These are phyloP conservation scores for Ophioninae sp. DNA, from an alignment of 2,888 invertebrate genomes.

Conservation along the genomic window DNA sequence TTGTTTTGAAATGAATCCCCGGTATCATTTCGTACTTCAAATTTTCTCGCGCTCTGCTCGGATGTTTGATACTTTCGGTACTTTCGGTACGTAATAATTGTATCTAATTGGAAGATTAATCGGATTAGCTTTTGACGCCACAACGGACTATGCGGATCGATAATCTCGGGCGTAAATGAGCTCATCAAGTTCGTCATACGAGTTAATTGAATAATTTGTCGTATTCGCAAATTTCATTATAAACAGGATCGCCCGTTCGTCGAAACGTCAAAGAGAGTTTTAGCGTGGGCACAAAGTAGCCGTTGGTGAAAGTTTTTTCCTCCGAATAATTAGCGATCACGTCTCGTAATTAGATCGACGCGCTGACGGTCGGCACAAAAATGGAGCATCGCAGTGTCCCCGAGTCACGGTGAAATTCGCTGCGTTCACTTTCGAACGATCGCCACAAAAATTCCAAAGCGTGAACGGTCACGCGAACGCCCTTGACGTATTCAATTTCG, in stretches of 20 bases:
- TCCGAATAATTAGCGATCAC: conserved; percentile 1
- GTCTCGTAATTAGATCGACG: background rate
- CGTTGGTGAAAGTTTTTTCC: conserved; percentile 11
- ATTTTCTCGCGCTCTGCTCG: background rate
- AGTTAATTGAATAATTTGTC: background rate
- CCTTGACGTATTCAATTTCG: background rate
- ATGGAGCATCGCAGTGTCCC: background rate
- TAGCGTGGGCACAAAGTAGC: background rate
- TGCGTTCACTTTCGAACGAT: background rate
- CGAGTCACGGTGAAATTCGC: background rate
- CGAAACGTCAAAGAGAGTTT: background rate
- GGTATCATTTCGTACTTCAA: too few species aligned
- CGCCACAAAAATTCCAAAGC: background rate
- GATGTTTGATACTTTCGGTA: background rate
- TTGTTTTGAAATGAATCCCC: too few species aligned
- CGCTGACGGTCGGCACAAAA: background rate
- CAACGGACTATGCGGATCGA: background rate
- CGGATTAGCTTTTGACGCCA: background rate
- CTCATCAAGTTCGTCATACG: background rate
- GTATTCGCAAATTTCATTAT: background rate
- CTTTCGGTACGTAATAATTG: background rate
- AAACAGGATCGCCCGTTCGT: background rate
- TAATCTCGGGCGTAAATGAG: background rate
- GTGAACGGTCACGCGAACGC: background rate
- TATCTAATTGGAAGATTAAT: background rate